Conservation (phyloP, 2,888 invertebrate genomes). For the Nymphalis c-album region DNA sequence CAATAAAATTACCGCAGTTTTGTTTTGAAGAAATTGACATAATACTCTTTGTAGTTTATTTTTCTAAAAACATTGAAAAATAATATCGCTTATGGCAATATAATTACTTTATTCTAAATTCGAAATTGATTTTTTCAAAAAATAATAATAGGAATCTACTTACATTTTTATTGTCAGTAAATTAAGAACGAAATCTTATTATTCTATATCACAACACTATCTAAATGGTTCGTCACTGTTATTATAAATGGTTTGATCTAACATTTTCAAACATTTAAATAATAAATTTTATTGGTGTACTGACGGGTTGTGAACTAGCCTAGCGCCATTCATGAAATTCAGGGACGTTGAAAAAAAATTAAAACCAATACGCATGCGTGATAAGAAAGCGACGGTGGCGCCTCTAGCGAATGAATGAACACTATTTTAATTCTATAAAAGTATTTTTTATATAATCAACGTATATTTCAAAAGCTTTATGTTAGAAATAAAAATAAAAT, state of each 20-base stretch:
- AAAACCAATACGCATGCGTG: conserved; percentile 68
- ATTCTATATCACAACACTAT: conserved; percentile 63
- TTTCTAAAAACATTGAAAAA: background rate
- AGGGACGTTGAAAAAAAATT: conserved; percentile 62
- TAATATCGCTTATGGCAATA: conserved; percentile 2
- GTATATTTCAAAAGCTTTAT: background rate
- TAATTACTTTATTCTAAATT: conserved; percentile 6
- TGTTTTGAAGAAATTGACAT: conserved; percentile 62
- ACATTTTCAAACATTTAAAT: conserved; percentile 71
- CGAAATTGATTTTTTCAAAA: conserved; percentile 13
- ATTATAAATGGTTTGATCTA: conserved; percentile 56
- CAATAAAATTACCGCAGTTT: conserved; percentile 82
- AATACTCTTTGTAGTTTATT: background rate
- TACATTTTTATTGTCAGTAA: conserved; percentile 68
- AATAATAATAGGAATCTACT: conserved; percentile 45
- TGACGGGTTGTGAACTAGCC: conserved; percentile 63
- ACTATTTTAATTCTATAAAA: background rate
- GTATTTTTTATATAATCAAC: background rate
- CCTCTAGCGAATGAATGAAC: conserved; percentile 39
- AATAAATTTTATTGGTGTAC: conserved; percentile 65
- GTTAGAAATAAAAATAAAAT: background rate
- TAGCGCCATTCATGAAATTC: conserved; percentile 76
- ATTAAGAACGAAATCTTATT: conserved; percentile 55
- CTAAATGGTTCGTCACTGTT: conserved; percentile 69
- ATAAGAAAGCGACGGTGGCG: conserved; percentile 43